phyloP scores from a whole-genome alignment of 2,888 invertebrate genomes.

The Euplexia lucipara region DNA sequence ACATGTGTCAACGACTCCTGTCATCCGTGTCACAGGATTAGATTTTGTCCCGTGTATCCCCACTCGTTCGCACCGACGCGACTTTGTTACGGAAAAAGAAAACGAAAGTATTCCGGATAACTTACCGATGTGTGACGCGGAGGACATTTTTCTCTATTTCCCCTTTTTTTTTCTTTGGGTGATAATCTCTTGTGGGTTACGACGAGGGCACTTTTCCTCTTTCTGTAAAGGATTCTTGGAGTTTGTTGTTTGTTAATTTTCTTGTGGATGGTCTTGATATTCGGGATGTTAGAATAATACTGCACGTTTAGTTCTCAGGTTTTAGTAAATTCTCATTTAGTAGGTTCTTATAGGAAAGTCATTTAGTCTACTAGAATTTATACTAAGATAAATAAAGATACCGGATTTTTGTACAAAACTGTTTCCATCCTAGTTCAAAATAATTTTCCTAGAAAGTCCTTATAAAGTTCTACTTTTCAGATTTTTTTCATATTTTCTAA shows the following conservation, averaged over 20 bases:
- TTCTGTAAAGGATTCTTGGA: slow-evolving; percentile 26
- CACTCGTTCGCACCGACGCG: slow-evolving; percentile 49
- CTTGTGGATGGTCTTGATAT: not conserved
- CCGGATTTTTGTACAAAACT: too few species aligned
- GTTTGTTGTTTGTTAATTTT: slow-evolving; percentile 28
- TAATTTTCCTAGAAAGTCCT: too few species aligned
- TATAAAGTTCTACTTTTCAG: too few species aligned
- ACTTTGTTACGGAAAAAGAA: slow-evolving; percentile 52
- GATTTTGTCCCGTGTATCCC: slow-evolving; percentile 53
- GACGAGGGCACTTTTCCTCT: slow-evolving; percentile 29
- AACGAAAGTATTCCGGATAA: slow-evolving; percentile 56
- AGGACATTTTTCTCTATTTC: slow-evolving; percentile 43
- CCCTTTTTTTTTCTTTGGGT: slow-evolving; percentile 34
- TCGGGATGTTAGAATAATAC: not conserved
- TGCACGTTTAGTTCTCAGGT: not conserved
- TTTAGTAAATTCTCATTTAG: too few species aligned
- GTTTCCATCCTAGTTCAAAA: too few species aligned
- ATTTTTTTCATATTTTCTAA: too few species aligned
- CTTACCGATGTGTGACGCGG: slow-evolving; percentile 47
- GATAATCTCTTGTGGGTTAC: slow-evolving; percentile 52
- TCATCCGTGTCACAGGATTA: slow-evolving; percentile 55
- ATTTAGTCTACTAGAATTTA: too few species aligned
- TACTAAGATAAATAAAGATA: too few species aligned
- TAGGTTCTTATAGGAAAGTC: too few species aligned
- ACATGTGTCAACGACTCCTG: slow-evolving; percentile 54